Evolutionary conservation across 2,888 invertebrate genomes (phyloP).

Genomic region (Dicyrtoma fusca): DNA sequence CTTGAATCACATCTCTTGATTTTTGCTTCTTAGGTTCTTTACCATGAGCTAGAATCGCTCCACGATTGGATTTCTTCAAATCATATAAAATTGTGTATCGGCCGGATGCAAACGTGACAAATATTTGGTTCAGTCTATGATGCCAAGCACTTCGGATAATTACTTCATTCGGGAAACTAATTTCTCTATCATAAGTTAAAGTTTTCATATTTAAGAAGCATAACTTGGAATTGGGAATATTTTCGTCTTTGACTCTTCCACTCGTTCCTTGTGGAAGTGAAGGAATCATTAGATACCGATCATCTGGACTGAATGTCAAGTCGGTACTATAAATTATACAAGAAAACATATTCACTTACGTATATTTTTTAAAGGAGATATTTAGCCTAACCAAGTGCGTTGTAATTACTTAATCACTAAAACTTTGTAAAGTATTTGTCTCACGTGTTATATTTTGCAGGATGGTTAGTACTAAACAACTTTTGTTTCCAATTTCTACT

Average conservation of each 20-base stretch:
- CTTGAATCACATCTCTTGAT: constrained; percentile 67
- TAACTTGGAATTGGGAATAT: constrained; percentile 43
- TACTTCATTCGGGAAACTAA: constrained; percentile 59
- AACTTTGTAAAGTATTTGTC: constrained; percentile 42
- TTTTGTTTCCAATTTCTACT: constrained; percentile 79
- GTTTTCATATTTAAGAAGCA: constrained; percentile 49
- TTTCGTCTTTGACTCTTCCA: constrained; percentile 48
- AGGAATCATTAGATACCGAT: constrained; percentile 62
- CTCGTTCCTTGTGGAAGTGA: constrained; percentile 50
- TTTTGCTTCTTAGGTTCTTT: constrained; percentile 79
- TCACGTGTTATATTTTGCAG: constrained; percentile 73
- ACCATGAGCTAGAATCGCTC: constrained; percentile 85
- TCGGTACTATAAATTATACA: constrained; percentile 62
- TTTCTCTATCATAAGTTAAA: constrained; percentile 44
- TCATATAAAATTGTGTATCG: constrained; percentile 89
- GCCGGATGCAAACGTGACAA: constrained; percentile 90
- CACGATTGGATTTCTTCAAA: constrained; percentile 79
- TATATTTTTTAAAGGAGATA: too few species aligned
- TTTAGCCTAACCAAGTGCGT: too few species aligned
- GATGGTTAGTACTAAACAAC: constrained; percentile 72
- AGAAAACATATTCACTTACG: not conserved
- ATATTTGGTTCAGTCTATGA: constrained; percentile 95
- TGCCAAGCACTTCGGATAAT: constrained; percentile 93
- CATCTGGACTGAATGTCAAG: constrained; percentile 86
- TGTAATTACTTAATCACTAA: too few species aligned